Conservation (phyloP, 1,140 invertebrate species). For the Sitobion miscanthi region DNA sequence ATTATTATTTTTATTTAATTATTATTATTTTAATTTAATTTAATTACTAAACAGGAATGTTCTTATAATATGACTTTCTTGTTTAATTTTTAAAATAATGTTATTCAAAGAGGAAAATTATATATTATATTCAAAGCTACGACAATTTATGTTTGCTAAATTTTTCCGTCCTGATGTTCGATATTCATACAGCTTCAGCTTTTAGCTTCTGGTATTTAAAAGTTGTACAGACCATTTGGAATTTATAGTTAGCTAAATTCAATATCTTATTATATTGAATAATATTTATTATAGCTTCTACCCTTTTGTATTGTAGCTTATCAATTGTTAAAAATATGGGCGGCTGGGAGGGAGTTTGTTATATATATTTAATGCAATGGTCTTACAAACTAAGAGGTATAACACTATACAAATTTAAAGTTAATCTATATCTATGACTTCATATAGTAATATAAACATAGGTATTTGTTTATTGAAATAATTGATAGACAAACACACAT, state of each 20-base stretch:
- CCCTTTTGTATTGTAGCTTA: background rate
- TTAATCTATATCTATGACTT: background rate
- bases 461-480: background rate
- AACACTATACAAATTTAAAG: background rate
- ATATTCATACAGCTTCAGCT: background rate
- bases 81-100: constrained; percentile 33
- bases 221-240: background rate
- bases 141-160: constrained; percentile 1
- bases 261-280: background rate
- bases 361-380: background rate
- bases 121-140: constrained; percentile 42
- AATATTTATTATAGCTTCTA: background rate
- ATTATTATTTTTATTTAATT: constrained; percentile 12
- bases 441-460: background rate
- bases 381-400: background rate
- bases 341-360: background rate
- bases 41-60: constrained; percentile 2
- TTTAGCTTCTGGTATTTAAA: background rate
- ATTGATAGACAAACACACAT: background rate
- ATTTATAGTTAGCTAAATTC: background rate
- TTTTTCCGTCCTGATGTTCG: background rate
- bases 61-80: background rate
- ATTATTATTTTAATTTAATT: constrained; percentile 38
- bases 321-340: background rate
- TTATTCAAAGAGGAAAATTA: constrained; percentile 39